Evolutionary conservation across 2,888 invertebrate species (phyloP).

Genomic region (Mesochorus sp.): DNA sequence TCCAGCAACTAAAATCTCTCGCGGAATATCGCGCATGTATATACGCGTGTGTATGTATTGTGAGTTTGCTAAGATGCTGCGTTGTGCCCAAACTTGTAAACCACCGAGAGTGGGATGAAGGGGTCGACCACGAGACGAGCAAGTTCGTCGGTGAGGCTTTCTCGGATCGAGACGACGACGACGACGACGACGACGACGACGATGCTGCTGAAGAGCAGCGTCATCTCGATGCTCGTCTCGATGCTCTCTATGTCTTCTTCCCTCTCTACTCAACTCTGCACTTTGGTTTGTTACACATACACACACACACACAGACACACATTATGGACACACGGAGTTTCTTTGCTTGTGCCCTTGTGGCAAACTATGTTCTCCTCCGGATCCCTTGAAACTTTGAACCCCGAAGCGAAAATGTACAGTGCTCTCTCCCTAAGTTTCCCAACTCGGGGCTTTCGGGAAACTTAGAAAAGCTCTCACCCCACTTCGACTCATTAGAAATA

Average conservation of each 20-base stretch:
- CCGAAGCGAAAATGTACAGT: constrained; percentile 26
- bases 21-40: neutral
- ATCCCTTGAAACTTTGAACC: constrained; percentile 32
- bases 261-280: constrained; percentile 5
- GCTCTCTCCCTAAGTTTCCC: too few species aligned
- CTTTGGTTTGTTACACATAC: neutral
- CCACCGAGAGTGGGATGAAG: constrained; percentile 37
- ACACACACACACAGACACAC: neutral
- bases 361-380: constrained; percentile 24
- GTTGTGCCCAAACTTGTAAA: constrained; percentile 32
- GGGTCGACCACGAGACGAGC: constrained; percentile 32
- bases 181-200: too few species aligned
- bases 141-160: constrained; percentile 43
- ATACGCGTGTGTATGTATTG: constrained; percentile 7
- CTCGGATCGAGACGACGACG: constrained; percentile 29
- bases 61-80: constrained; percentile 38
- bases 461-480: too few species aligned
- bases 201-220: too few species aligned
- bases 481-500: too few species aligned
- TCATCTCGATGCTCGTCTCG: neutral
- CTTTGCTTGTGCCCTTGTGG: constrained; percentile 16
- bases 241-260: neutral
- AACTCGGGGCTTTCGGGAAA: too few species aligned
- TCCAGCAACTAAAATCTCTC: neutral
- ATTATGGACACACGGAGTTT: neutral